Conservation (phyloP, 2,888 invertebrate genomes). For the Lithophane leautieri region DNA sequence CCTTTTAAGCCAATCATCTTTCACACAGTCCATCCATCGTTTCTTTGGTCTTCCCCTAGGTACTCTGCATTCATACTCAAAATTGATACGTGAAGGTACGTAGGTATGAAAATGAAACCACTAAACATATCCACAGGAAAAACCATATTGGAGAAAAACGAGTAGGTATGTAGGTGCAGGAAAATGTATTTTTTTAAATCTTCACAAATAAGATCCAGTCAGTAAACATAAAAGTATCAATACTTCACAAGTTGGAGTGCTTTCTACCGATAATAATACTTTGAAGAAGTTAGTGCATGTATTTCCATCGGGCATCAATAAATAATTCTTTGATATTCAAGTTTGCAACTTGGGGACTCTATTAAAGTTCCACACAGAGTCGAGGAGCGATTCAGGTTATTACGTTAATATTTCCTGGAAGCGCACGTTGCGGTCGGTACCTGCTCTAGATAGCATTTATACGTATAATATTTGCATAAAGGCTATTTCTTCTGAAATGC, state of each 20-base stretch:
- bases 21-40: neutral
- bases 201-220: conserved; percentile 2
- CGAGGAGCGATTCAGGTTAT: conserved; percentile 47
- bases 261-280: conserved; percentile 31
- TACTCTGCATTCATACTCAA: neutral
- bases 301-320: conserved; percentile 64
- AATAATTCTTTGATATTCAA: conserved; percentile 73
- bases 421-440: neutral
- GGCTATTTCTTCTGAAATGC: neutral
- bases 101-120: neutral
- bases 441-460: neutral
- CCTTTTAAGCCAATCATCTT: neutral
- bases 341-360: conserved; percentile 73
- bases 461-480: neutral
- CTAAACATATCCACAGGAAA: neutral
- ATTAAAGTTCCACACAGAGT: conserved; percentile 77
- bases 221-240: conserved; percentile 20
- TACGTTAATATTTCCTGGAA: conserved; percentile 47
- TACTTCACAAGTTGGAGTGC: conserved; percentile 39
- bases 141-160: conserved; percentile 4
- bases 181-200: neutral
- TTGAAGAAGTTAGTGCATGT: conserved; percentile 62
- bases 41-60: neutral
- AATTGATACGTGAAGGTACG: neutral
- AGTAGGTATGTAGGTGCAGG: neutral